phyloP scores from a whole-genome alignment of 2,797 vertebrate genomes.

The Nannoperca australis region DNA sequence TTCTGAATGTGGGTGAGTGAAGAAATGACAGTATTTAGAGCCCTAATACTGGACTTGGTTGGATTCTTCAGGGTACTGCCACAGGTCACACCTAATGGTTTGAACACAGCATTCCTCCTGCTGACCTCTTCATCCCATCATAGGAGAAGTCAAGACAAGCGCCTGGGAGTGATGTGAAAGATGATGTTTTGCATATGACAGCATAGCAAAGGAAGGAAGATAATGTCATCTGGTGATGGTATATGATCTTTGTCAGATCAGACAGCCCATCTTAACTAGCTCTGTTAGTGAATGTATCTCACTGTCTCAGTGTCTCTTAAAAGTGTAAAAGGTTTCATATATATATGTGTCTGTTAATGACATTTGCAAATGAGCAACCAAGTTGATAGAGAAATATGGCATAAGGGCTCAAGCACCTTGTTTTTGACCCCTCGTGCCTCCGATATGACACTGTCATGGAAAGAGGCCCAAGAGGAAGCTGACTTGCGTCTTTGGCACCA shows the following conservation, averaged over 20 bases:
- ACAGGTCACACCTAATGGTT: conserved; percentile 61
- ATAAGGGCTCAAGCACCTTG: conserved; percentile 23
- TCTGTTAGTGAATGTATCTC: conserved; percentile 14
- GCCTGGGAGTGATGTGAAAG: not conserved
- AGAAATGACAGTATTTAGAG: not conserved
- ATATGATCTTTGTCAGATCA: conserved; percentile 6
- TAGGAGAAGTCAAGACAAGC: not conserved
- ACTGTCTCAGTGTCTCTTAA: too few relatives aligned
- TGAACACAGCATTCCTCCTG: conserved; percentile 30
- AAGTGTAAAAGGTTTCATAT: not conserved
- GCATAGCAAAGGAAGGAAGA: not conserved
- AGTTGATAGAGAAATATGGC: conserved; percentile 33
- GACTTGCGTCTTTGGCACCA: conserved; percentile 69
- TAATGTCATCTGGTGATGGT: not conserved
- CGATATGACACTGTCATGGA: conserved; percentile 57
- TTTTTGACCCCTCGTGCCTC: conserved; percentile 50
- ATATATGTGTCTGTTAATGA: not conserved
- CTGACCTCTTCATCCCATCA: conserved; percentile 9
- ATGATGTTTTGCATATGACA: not conserved
- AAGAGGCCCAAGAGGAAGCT: conserved; percentile 69
- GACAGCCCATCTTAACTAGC: not conserved
- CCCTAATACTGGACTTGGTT: conserved; percentile 9
- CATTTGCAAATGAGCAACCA: conserved; percentile 29
- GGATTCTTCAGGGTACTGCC: conserved; percentile 64
- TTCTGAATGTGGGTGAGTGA: not conserved